A percentile compares a stretch with the other conserved stretches of the same genome.
These are phyloP conservation scores for Leucoptera coffeella DNA, from an alignment of 2,888 invertebrate genomes.

Conservation along the genomic window DNA sequence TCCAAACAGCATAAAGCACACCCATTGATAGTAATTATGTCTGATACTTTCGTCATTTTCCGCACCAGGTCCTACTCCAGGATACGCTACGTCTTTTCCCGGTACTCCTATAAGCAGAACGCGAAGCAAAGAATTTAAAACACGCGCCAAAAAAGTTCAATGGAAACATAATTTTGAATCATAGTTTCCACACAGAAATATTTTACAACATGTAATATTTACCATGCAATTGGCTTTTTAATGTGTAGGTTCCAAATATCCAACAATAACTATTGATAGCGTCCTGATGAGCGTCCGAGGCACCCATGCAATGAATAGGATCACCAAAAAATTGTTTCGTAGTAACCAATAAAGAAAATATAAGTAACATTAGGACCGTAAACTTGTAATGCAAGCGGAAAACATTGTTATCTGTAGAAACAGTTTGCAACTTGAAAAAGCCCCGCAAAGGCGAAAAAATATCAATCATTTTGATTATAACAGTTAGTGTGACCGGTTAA, in stretches of 20 bases:
- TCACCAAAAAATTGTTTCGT: conserved; percentile 83
- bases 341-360: conserved; percentile 68
- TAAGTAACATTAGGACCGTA: conserved; percentile 64
- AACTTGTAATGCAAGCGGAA: conserved; percentile 71
- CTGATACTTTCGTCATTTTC: conserved; percentile 43
- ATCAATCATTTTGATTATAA: no score
- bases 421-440: conserved; percentile 59
- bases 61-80: conserved; percentile 36
- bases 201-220: no score
- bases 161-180: background rate
- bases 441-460: conserved; percentile 62
- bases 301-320: conserved; percentile 68
- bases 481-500: no score
- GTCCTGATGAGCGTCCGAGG: conserved; percentile 45
- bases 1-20: conserved; percentile 60
- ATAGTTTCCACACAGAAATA: no score
- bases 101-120: no score
- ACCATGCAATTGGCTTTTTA: conserved; percentile 36
- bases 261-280: conserved; percentile 73
- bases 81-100: no score
- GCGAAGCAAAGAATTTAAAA: background rate
- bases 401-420: conserved; percentile 69
- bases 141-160: background rate
- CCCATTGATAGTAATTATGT: conserved; percentile 68
- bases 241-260: conserved; percentile 68